phyloP scores from a whole-genome alignment of 2,888 invertebrate species.

The Brachypalpus laphriformis region DNA sequence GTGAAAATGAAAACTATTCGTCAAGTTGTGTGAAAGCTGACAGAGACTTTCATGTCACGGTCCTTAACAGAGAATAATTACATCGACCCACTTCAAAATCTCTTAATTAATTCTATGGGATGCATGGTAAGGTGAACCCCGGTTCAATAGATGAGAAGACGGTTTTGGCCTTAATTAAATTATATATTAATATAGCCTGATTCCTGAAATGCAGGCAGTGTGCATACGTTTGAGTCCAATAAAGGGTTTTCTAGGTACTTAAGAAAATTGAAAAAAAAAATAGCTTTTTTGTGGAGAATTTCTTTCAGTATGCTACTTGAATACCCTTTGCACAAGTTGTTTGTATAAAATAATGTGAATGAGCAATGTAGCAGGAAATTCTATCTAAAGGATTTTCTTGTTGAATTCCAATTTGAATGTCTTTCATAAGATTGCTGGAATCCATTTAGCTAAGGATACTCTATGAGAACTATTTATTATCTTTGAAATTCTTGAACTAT shows the following conservation, averaged over 20 bases:
- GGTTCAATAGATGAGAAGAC: neutral
- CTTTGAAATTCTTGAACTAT: too few species aligned
- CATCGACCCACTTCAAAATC: neutral
- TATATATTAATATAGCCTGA: slow-evolving; percentile 25
- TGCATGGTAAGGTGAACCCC: slow-evolving; percentile 14
- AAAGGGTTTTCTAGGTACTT: neutral
- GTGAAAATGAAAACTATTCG: slow-evolving; percentile 9
- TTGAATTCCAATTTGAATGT: neutral
- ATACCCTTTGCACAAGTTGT: neutral
- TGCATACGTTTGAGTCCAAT: neutral
- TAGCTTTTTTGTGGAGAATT: neutral
- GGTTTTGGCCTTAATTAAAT: slow-evolving; percentile 23
- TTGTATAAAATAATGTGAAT: neutral
- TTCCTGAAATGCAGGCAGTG: neutral
- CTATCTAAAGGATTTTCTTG: neutral
- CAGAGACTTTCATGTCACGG: slow-evolving; percentile 18
- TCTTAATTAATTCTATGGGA: slow-evolving; percentile 21
- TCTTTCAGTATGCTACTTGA: neutral
- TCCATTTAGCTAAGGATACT: too few species aligned
- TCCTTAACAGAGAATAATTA: slow-evolving; percentile 16
- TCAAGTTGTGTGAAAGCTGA: slow-evolving; percentile 24
- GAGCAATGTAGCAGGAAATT: neutral
- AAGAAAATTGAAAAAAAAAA: slow-evolving; percentile 6
- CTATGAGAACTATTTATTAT: too few species aligned
- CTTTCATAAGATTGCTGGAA: neutral